Evolutionary conservation across 2,888 invertebrate genomes (phyloP), one percentile per base, ranked within the genome.

Genomic region (Thera britannica): DNA sequence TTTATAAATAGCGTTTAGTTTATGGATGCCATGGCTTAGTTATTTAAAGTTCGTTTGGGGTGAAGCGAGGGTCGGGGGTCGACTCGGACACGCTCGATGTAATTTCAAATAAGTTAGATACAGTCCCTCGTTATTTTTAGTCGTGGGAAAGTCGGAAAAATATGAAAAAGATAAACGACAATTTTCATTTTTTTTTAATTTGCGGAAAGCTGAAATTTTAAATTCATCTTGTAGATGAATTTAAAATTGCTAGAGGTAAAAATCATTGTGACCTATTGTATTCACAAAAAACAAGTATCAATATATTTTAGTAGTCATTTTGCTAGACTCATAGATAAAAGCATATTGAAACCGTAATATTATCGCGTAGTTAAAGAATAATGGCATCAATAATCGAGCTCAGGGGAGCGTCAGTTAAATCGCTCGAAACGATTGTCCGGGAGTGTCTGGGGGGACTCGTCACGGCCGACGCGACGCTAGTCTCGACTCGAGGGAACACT

Each of bases 1-100:
- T 80, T 84, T 87, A 87, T 86, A 83, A 86, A 81, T 82, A 80
- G 79, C 79, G 81, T 81, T 86, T 84, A 85, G 81, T 85, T 87
- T 82, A 84, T 84, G 84, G 82, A 81, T 80, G 81, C 82, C 81
- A 80, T 83, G 79, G 81, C 79, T 80, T 77, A 80, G 81, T 80
- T 85, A 84, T 84, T 86, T 82, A 86, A 83, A 83, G 83, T 83
- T 85, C 81, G 81, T 83, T 82, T 80, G 75, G 79, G 73, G 74
- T 65, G 72, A 72, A 66, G 68, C 68, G 63, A 62, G 65, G 71
- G 68, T 58, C 63, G 69, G 64, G 41, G 61, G 69, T 68, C 67
- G 65, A 46, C 34, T 69, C 49, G 67, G 73, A 66, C 72, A 72
- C 75, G 71, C 71, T 70, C 73, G 69, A 73, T 67, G 72, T 66